phyloP scores from a whole-genome alignment of 2,888 invertebrate genomes.

The Platerodrilus igneus region DNA sequence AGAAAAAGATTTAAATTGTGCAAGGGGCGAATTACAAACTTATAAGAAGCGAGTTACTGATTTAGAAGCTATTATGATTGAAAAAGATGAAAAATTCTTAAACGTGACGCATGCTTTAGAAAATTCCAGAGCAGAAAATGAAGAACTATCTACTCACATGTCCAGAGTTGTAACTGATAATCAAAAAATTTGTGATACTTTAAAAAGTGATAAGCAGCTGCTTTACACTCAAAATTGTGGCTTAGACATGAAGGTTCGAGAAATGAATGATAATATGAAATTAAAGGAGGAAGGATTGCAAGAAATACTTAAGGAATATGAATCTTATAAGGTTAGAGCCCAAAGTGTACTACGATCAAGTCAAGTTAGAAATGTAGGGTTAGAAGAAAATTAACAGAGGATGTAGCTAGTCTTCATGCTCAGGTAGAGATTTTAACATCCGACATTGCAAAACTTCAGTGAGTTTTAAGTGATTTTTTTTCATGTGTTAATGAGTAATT shows the following conservation, averaged over 20 bases:
- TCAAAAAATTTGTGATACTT: slow-evolving; percentile 40
- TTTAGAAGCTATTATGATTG: slow-evolving; percentile 45
- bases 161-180: slow-evolving; percentile 48
- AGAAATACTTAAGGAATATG: slow-evolving; percentile 65
- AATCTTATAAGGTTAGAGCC: slow-evolving; percentile 78
- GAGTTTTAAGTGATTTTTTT: too few species aligned
- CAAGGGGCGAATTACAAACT: slow-evolving; percentile 49
- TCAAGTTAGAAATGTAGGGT: slow-evolving; percentile 63
- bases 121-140: slow-evolving; percentile 46
- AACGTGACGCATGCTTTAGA: slow-evolving; percentile 48
- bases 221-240: slow-evolving; percentile 44
- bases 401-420: slow-evolving; percentile 54
- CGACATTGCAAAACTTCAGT: slow-evolving; percentile 52
- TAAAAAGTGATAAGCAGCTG: slow-evolving; percentile 47
- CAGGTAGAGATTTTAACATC: slow-evolving; percentile 53
- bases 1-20: slow-evolving; percentile 50
- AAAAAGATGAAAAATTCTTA: slow-evolving; percentile 51
- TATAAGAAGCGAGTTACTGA: slow-evolving; percentile 51
- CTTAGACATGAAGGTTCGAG: slow-evolving; percentile 44
- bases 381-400: slow-evolving; percentile 64
- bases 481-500: too few species aligned
- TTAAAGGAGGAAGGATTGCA: slow-evolving; percentile 66
- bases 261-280: slow-evolving; percentile 55
- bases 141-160: slow-evolving; percentile 49
- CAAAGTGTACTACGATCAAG: slow-evolving; percentile 82